Percentiles rank a stretch among this genome's conserved stretches.
Evolutionary conservation across 2,797 vertebrate genomes (phyloP).

Genomic region (Mallotus villosus): DNA sequence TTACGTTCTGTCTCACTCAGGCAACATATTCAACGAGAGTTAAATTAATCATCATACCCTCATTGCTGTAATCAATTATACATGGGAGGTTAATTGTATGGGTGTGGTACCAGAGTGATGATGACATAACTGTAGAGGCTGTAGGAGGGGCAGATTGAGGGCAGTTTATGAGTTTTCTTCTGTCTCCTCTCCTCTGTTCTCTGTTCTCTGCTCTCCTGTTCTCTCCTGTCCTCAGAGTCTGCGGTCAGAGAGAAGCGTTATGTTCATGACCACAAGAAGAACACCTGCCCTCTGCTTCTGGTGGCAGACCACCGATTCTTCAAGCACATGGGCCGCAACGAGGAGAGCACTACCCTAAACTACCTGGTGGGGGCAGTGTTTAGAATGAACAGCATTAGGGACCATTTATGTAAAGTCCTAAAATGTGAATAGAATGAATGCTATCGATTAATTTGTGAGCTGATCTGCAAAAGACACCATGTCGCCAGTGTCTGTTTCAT

Average conservation of each 20-base stretch:
- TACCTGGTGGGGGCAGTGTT: conserved; percentile 75
- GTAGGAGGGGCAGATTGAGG: neutral
- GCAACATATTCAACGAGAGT: neutral
- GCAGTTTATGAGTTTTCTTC: neutral
- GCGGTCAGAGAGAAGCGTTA: conserved; percentile 67
- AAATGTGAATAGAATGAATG: too few species aligned
- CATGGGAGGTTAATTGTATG: conserved; percentile 32
- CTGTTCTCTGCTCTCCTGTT: neutral
- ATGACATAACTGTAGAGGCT: conserved; percentile 5
- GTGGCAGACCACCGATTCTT: conserved; percentile 89
- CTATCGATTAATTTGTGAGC: too few species aligned
- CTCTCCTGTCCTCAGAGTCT: conserved; percentile 45
- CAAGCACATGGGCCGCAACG: conserved; percentile 82
- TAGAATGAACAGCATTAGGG: neutral
- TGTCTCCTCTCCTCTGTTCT: conserved; percentile 7
- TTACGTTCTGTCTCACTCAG: neutral
- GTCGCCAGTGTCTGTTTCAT: too few species aligned
- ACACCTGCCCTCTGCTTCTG: conserved; percentile 83
- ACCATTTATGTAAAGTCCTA: neutral
- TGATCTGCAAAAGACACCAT: too few species aligned
- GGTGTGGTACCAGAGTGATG: conserved; percentile 17
- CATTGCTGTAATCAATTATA: conserved; percentile 29
- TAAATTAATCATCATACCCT: conserved; percentile 13
- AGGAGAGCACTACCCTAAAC: conserved; percentile 87
- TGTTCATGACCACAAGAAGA: conserved; percentile 70